These are phyloP conservation scores for Drosophila quasianomalipes DNA, from an alignment of 2,888 invertebrate genomes.

Conservation along the genomic window DNA sequence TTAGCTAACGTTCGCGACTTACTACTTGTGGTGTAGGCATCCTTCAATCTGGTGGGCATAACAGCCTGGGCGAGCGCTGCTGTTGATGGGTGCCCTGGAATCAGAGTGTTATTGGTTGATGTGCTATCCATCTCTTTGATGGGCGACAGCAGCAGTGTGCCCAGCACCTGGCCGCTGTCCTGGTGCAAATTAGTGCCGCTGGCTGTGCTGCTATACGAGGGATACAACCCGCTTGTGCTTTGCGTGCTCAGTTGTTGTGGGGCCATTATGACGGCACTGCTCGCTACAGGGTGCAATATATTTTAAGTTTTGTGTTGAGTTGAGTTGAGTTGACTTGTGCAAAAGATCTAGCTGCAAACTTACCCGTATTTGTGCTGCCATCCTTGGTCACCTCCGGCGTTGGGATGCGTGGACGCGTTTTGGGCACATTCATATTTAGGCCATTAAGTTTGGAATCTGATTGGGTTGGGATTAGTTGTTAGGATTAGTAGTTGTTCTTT, in stretches of 20 bases:
- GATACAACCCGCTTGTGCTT: constrained; percentile 85
- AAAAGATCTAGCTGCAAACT: constrained; percentile 9
- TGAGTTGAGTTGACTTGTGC: constrained; percentile 47
- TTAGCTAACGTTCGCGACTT: constrained; percentile 23
- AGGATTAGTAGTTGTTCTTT: not conserved
- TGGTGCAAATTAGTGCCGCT: constrained; percentile 81
- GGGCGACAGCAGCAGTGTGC: constrained; percentile 92
- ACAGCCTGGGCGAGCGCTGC: constrained; percentile 93
- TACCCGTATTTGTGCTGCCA: constrained; percentile 83
- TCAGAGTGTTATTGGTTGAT: constrained; percentile 90
- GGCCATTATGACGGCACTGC: constrained; percentile 88
- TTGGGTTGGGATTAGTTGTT: not conserved
- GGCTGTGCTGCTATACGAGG: constrained; percentile 78
- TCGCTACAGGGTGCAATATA: constrained; percentile 84
- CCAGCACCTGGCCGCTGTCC: constrained; percentile 90
- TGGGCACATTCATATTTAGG: constrained; percentile 86
- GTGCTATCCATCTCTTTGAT: constrained; percentile 93
- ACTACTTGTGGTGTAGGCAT: constrained; percentile 65
- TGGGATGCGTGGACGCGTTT: constrained; percentile 94
- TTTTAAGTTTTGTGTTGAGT: constrained; percentile 9
- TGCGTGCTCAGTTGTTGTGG: constrained; percentile 88
- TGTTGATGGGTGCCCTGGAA: constrained; percentile 90
- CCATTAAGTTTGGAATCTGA: constrained; percentile 89
- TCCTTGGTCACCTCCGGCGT: constrained; percentile 95
- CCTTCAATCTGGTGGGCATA: constrained; percentile 86